Evolutionary conservation across 2,797 vertebrate genomes (phyloP).

Genomic region (Sebastes matsubarae): DNA sequence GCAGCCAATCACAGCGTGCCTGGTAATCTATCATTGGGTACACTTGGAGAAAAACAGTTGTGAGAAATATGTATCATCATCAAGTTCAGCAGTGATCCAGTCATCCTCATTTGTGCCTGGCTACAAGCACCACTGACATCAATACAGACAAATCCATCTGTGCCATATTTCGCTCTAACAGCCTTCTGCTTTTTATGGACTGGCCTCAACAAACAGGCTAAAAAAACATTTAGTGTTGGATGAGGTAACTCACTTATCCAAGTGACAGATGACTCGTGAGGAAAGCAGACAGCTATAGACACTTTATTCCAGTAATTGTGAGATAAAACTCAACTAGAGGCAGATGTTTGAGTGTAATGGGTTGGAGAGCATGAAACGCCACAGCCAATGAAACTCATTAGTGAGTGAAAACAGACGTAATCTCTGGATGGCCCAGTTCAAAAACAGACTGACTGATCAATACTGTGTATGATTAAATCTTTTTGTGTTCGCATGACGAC

Average conservation of each 20-base stretch:
- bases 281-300: not conserved
- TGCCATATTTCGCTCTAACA: not conserved
- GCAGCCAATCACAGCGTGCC: not conserved
- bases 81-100: not conserved
- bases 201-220: not conserved
- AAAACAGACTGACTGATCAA: not conserved
- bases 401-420: not conserved
- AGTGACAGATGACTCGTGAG: not conserved
- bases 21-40: not conserved
- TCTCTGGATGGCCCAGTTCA: not conserved
- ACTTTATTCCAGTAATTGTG: not conserved
- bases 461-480: not conserved
- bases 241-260: not conserved
- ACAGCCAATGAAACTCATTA: not conserved
- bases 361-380: not conserved
- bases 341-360: not conserved
- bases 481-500: too few relatives aligned
- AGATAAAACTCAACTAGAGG: not conserved
- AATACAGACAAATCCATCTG: not conserved
- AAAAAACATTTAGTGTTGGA: not conserved
- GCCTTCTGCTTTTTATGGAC: not conserved
- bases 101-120: not conserved
- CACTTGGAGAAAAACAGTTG: not conserved
- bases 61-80: not conserved
- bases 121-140: not conserved